Conservation (phyloP, 2,113 vertebrate species). For the Tylochromis polylepis region DNA sequence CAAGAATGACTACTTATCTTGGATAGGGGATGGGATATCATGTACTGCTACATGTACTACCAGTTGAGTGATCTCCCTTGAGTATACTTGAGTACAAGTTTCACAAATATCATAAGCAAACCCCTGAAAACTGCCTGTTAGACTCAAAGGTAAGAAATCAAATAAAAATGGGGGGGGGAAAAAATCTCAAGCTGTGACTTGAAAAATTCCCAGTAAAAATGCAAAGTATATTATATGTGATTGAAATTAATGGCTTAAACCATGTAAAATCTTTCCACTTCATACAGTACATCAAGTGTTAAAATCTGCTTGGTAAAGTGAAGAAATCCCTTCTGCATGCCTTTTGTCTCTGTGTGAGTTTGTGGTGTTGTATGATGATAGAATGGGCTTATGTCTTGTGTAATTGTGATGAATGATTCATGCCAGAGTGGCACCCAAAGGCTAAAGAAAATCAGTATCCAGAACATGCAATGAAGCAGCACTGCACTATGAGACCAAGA, state of each 20-base stretch:
- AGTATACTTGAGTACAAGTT: background rate
- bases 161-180: background rate
- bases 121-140: background rate
- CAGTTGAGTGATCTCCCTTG: background rate
- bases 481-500: constrained; percentile 2
- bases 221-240: background rate
- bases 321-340: background rate
- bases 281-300: background rate
- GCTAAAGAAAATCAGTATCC: constrained; percentile 50
- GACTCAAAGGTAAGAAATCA: background rate
- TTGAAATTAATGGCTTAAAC: background rate
- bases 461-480: constrained; percentile 4
- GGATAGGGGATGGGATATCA: background rate
- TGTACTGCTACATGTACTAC: background rate
- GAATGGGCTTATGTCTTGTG: background rate
- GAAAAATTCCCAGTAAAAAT: background rate
- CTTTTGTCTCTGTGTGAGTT: background rate
- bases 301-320: background rate
- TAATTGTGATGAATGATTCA: constrained; percentile 53
- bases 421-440: background rate
- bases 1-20: background rate
- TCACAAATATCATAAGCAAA: background rate
- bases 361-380: background rate
- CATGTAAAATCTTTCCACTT: background rate
- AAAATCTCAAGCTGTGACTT: background rate